phyloP scores from a whole-genome alignment of 2,888 invertebrate genomes.

The Machimus atricapillus region DNA sequence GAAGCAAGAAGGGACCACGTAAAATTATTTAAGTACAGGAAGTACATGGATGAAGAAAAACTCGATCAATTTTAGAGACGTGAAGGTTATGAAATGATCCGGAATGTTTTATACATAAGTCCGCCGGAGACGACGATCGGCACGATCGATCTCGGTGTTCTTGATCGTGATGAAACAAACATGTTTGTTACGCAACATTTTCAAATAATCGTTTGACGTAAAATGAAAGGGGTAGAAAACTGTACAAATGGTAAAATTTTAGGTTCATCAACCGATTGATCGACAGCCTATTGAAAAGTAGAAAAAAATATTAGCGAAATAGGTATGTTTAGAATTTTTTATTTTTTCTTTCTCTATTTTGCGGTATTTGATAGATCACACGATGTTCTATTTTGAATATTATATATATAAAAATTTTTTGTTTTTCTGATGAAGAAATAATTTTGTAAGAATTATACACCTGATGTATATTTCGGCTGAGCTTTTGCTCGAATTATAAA shows the following conservation, averaged over 20 bases:
- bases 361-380: not conserved
- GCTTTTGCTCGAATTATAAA: not conserved
- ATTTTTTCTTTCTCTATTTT: not conserved
- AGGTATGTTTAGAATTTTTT: not conserved
- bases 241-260: not conserved
- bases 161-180: not conserved
- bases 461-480: not conserved
- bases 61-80: not conserved
- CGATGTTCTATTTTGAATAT: not conserved
- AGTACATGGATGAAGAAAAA: not conserved
- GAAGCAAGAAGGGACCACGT: not conserved
- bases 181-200: not conserved
- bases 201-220: not conserved
- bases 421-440: not conserved
- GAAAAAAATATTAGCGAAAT: not conserved
- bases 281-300: not conserved
- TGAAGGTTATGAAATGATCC: not conserved
- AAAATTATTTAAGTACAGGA: not conserved
- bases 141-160: not conserved
- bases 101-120: not conserved
- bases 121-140: not conserved
- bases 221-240: not conserved
- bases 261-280: not conserved
- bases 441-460: not conserved
- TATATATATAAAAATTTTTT: not conserved